phyloP scores from a whole-genome alignment of 2,888 invertebrate genomes.

The Heterodera filipjevi region DNA sequence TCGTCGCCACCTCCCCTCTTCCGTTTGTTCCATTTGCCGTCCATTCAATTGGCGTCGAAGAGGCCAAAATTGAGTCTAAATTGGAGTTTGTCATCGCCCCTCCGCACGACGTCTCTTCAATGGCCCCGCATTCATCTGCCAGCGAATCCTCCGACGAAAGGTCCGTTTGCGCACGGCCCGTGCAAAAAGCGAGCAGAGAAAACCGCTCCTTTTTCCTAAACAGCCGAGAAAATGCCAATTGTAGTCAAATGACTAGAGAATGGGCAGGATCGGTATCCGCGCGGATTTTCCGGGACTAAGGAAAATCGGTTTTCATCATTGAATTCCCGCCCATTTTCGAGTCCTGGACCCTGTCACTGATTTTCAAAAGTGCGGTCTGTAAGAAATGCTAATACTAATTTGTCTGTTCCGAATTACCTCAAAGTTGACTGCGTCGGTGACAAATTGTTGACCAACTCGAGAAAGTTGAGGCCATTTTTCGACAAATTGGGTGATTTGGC shows the following conservation, averaged over 20 bases:
- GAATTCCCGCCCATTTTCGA: too few relatives aligned
- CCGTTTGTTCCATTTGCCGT: not conserved
- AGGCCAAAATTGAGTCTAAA: slow-evolving; percentile 29
- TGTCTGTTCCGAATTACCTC: not conserved
- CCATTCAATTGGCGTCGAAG: slow-evolving; percentile 24
- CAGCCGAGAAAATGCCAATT: not conserved
- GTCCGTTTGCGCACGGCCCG: slow-evolving; percentile 10
- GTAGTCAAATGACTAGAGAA: not conserved
- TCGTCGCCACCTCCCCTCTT: not conserved
- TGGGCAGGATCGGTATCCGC: too few relatives aligned
- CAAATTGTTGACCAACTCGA: not conserved
- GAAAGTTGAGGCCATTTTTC: not conserved
- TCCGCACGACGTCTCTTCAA: slow-evolving; percentile 16
- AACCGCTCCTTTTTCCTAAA: slow-evolving; percentile 20
- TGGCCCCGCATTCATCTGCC: slow-evolving; percentile 14
- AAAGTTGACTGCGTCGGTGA: not conserved
- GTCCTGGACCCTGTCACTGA: too few relatives aligned
- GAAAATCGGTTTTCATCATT: too few relatives aligned
- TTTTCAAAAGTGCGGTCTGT: too few relatives aligned
- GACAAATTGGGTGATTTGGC: not conserved
- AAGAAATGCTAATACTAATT: too few relatives aligned
- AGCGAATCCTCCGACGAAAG: slow-evolving; percentile 30
- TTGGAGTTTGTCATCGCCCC: slow-evolving; percentile 28
- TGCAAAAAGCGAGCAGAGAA: slow-evolving; percentile 21
- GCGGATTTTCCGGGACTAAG: too few relatives aligned